A percentile compares a stretch with the other conserved stretches of the same genome.
These are phyloP conservation scores for Spicauda simplicius DNA, from an alignment of 2,888 invertebrate genomes.

Conservation along the genomic window DNA sequence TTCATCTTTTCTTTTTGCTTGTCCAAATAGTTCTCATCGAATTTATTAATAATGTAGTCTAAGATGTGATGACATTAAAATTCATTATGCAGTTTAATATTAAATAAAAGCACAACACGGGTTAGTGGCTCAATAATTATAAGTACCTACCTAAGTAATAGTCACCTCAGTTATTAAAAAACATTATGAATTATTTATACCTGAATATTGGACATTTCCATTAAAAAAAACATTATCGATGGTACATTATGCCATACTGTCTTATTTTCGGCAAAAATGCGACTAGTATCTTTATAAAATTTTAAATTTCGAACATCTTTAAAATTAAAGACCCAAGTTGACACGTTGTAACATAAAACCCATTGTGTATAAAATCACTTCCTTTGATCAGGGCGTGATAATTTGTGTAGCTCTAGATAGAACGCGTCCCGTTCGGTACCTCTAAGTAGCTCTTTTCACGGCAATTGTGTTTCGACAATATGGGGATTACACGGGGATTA, in stretches of 20 bases:
- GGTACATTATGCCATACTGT: neutral
- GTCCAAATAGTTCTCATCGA: conserved; percentile 25
- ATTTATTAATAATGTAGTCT: conserved; percentile 13
- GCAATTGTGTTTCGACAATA: conserved; percentile 76
- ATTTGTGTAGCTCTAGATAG: conserved; percentile 54
- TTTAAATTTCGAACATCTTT: conserved; percentile 30
- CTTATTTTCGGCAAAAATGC: conserved; percentile 1
- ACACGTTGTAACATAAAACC: conserved; percentile 67
- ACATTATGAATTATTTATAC: neutral
- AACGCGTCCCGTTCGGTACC: conserved; percentile 55
- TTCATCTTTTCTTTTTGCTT: conserved; percentile 49
- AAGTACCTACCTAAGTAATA: neutral
- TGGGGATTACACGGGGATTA: conserved; percentile 70
- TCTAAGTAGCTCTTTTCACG: conserved; percentile 78
- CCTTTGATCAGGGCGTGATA: conserved; percentile 77
- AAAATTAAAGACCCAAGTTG: conserved; percentile 41
- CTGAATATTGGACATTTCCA: too few relatives aligned
- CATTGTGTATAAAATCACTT: conserved; percentile 62
- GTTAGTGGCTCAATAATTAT: neutral
- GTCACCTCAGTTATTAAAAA: neutral
- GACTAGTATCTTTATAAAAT: neutral
- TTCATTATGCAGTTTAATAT: conserved; percentile 21
- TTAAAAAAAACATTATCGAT: too few relatives aligned
- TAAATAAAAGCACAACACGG: neutral
- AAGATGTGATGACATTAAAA: conserved; percentile 8